These are phyloP conservation scores for Genyomyrus donnyi DNA, from an alignment of 2,113 vertebrate genomes.

Conservation along the genomic window DNA sequence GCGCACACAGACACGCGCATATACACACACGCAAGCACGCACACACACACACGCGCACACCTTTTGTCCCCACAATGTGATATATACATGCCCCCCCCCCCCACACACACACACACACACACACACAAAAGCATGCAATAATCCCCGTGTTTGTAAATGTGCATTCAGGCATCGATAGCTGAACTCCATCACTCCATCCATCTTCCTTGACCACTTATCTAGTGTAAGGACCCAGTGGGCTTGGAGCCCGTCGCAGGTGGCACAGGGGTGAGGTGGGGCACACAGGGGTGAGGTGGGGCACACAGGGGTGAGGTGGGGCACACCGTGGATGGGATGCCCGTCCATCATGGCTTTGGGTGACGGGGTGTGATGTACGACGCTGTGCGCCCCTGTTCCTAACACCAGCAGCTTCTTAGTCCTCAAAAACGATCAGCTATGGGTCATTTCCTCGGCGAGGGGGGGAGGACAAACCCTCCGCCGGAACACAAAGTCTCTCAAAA, in stretches of 20 bases:
- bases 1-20: too few relatives aligned
- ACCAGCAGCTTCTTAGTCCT: background rate
- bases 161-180: background rate
- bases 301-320: background rate
- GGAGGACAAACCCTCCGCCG: background rate
- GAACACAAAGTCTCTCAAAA: background rate
- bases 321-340: background rate
- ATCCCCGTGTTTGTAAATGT: background rate
- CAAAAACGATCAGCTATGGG: background rate
- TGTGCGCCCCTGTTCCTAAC: background rate
- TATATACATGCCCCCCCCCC: background rate
- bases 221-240: background rate
- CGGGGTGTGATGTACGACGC: background rate
- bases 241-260: background rate
- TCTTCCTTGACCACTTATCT: background rate
- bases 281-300: background rate
- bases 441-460: background rate
- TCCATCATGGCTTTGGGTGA: background rate
- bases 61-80: background rate
- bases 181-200: background rate
- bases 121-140: background rate
- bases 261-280: background rate
- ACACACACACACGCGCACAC: too few relatives aligned
- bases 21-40: too few relatives aligned
- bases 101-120: background rate